Percentiles rank a stretch among this genome's conserved stretches.
Conservation (phyloP, 92 coral and sea anemone genomes). For the Zoanthus sociatus region DNA sequence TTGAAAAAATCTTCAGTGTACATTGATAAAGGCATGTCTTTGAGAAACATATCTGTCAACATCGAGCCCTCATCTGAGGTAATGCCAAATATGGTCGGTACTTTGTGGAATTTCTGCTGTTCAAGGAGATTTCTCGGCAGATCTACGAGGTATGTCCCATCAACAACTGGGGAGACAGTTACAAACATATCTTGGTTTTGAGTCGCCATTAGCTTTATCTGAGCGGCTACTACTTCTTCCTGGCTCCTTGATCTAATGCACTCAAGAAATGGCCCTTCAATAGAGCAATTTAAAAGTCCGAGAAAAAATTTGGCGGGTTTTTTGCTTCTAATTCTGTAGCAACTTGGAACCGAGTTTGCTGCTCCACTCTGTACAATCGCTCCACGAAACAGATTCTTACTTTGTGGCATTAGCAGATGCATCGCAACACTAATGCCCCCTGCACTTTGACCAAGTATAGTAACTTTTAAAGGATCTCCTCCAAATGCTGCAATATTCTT, state of each 20-base stretch:
- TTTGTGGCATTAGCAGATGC: constrained; percentile 39
- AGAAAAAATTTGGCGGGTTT: not conserved
- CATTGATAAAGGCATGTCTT: not conserved
- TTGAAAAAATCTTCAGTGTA: constrained; percentile 26
- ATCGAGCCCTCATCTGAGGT: constrained; percentile 44
- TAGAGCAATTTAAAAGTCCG: constrained; percentile 7
- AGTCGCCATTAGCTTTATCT: not conserved
- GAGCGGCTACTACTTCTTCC: constrained; percentile 1
- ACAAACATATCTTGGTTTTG: not conserved
- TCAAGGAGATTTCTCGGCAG: constrained; percentile 39
- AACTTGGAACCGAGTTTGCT: constrained; percentile 5
- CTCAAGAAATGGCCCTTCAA: constrained; percentile 5
- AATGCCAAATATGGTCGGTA: constrained; percentile 46
- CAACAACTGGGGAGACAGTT: constrained; percentile 34
- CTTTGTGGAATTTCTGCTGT: constrained; percentile 47
- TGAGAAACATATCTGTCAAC: constrained; percentile 5
- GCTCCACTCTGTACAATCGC: constrained; percentile 53
- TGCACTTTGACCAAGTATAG: constrained; percentile 52
- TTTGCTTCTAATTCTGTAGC: not conserved
- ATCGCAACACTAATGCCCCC: constrained; percentile 40
- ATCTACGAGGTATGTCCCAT: constrained; percentile 49
- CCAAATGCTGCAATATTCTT: constrained; percentile 49
- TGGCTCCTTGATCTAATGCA: constrained; percentile 18
- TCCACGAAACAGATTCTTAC: constrained; percentile 44
- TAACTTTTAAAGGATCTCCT: constrained; percentile 50